phyloP scores from a whole-genome alignment of 2,113 vertebrate genomes.

The Thoracochromis brauschi region DNA sequence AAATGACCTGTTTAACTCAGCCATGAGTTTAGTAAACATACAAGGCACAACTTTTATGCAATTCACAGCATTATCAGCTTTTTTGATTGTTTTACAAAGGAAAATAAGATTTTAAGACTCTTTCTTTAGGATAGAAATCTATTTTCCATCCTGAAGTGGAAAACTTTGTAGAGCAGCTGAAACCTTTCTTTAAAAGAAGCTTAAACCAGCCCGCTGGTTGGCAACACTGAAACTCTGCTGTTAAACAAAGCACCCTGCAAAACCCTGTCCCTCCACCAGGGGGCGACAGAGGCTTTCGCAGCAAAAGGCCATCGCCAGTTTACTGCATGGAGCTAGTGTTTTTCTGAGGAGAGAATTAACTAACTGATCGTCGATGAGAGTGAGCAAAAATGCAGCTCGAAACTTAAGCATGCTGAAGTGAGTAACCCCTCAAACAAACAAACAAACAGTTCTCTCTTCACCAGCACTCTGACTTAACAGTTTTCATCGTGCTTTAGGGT shows the following conservation, averaged over 20 bases:
- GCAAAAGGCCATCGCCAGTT: not conserved
- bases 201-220: constrained; percentile 54
- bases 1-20: not conserved
- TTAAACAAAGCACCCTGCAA: not conserved
- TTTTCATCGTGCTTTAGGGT: constrained; percentile 14
- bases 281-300: not conserved
- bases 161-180: not conserved
- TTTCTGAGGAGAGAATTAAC: not conserved
- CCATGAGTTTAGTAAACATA: not conserved
- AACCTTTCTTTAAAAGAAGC: not conserved
- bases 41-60: not conserved
- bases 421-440: not conserved
- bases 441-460: constrained; percentile 22
- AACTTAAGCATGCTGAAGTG: not conserved
- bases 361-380: not conserved
- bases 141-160: not conserved
- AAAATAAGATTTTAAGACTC: not conserved
- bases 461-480: not conserved
- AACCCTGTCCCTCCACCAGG: constrained; percentile 36
- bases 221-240: not conserved
- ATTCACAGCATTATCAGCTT: not conserved
- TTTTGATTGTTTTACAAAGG: not conserved
- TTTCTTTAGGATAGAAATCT: not conserved
- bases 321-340: not conserved
- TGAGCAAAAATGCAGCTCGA: not conserved